These are phyloP conservation scores for Thamnophis elegans DNA, from an alignment of 2,797 vertebrate species.

Conservation along the genomic window DNA sequence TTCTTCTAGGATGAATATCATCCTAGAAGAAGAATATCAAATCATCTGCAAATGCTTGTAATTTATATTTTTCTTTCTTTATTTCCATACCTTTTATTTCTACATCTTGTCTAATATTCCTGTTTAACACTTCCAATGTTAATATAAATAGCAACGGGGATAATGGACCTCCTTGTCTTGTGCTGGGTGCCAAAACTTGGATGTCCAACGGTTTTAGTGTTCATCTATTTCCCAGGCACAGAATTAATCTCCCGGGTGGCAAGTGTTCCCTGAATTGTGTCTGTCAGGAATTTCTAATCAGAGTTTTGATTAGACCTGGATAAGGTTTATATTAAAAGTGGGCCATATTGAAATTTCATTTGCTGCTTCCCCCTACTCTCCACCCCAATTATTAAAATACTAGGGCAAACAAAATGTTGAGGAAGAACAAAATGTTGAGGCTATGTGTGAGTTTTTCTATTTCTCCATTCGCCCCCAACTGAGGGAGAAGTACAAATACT, in stretches of 20 bases:
- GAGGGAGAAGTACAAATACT: not conserved
- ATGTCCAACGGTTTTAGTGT: not conserved
- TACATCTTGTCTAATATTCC: too few relatives aligned
- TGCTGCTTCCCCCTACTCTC: too few relatives aligned
- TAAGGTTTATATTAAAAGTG: not conserved
- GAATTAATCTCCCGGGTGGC: too few relatives aligned
- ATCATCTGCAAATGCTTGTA: too few relatives aligned
- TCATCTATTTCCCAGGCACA: not conserved
- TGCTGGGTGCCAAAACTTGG: too few relatives aligned
- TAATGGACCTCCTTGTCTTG: too few relatives aligned
- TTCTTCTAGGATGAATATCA: too few relatives aligned
- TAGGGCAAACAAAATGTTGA: not conserved
- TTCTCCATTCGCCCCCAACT: accelerated
- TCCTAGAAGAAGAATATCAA: too few relatives aligned
- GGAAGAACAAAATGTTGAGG: not conserved
- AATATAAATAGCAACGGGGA: too few relatives aligned
- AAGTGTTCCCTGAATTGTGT: not conserved
- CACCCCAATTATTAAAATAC: not conserved
- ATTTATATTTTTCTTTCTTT: too few relatives aligned
- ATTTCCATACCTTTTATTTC: too few relatives aligned
- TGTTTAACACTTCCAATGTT: too few relatives aligned
- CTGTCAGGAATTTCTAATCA: not conserved
- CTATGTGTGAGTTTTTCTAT: not conserved
- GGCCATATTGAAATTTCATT: not conserved
- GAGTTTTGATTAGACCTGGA: not conserved